Conservation (phyloP, 37 sponge, comb jelly and placozoan species). For the Cliona cf. orientalis region DNA sequence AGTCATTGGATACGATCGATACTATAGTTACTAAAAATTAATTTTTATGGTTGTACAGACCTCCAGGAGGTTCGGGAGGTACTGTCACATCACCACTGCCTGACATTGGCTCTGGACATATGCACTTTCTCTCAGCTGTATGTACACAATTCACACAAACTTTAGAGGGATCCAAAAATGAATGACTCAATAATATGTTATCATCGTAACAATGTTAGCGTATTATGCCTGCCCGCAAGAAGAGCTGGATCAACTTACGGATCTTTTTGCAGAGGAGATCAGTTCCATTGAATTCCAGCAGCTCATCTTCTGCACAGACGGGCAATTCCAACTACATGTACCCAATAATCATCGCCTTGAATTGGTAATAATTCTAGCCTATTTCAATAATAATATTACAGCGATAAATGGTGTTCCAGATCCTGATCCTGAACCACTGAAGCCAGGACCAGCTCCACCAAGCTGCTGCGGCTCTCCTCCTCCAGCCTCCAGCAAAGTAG, state of each 20-base stretch:
- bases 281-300: conserved; percentile 9
- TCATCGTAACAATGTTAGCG: not conserved
- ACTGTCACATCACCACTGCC: not conserved
- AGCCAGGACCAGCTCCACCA: too few species aligned
- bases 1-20: not conserved
- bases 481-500: too few species aligned
- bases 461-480: too few species aligned
- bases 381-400: too few species aligned
- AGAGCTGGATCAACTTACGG: not conserved
- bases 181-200: not conserved
- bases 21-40: not conserved
- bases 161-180: not conserved
- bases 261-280: conserved; percentile 8
- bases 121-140: conserved; percentile 21
- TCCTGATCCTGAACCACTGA: too few species aligned
- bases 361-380: not conserved
- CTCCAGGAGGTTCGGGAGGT: conserved; percentile 15
- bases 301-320: conserved; percentile 7
- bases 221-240: not conserved
- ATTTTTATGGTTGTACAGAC: too few species aligned
- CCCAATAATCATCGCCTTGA: not conserved
- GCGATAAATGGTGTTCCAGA: too few species aligned
- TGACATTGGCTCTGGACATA: not conserved
- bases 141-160: not conserved
- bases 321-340: not conserved